These are phyloP conservation scores for Dione juno DNA, from an alignment of 2,888 invertebrate species.

Conservation along the genomic window DNA sequence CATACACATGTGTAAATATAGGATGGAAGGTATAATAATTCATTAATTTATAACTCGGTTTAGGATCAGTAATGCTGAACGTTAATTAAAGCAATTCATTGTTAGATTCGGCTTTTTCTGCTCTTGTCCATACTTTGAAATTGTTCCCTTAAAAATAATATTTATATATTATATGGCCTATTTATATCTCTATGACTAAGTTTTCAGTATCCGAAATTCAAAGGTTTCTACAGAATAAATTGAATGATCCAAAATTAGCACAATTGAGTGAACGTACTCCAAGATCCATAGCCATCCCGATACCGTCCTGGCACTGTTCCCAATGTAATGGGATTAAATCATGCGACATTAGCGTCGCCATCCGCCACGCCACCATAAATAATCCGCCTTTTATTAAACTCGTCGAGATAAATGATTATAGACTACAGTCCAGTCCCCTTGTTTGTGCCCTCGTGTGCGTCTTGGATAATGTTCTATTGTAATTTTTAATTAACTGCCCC, in stretches of 20 bases:
- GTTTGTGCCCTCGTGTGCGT: conserved; percentile 56
- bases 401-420: conserved; percentile 83
- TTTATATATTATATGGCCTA: too few relatives aligned
- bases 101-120: too few relatives aligned
- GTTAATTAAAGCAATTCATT: not conserved
- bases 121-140: too few relatives aligned
- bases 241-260: conserved; percentile 9
- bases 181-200: too few relatives aligned
- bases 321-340: conserved; percentile 81
- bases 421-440: conserved; percentile 69
- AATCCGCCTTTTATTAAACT: conserved; percentile 84
- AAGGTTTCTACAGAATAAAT: not conserved
- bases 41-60: too few relatives aligned
- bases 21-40: too few relatives aligned
- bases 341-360: conserved; percentile 74
- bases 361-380: conserved; percentile 74
- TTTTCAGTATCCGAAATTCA: too few relatives aligned
- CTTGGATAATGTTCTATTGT: conserved; percentile 46
- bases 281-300: conserved; percentile 45
- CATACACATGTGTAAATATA: not conserved
- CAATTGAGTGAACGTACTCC: conserved; percentile 22
- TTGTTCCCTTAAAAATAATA: too few relatives aligned
- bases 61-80: not conserved
- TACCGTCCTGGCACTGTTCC: conserved; percentile 69
- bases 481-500: conserved; percentile 42